Conservation (phyloP, 2,888 invertebrate genomes). For the Drosophila merina region DNA sequence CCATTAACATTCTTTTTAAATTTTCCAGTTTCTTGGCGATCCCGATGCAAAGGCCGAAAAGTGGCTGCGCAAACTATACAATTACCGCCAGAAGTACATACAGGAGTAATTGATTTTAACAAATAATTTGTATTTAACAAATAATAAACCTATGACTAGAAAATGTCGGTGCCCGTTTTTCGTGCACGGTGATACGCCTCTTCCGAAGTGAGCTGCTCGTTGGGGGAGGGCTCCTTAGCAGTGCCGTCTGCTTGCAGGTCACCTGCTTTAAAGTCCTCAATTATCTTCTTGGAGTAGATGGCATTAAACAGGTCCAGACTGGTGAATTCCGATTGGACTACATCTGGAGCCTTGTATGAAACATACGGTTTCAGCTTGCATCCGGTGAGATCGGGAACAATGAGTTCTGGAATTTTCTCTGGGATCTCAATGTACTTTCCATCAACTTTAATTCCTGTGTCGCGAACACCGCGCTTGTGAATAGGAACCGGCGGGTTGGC, state of each 20-base stretch:
- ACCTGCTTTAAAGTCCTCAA: slow-evolving; percentile 88
- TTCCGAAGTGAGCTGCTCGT: slow-evolving; percentile 89
- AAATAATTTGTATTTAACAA: slow-evolving; percentile 48
- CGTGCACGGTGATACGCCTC: slow-evolving; percentile 89
- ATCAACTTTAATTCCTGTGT: slow-evolving; percentile 86
- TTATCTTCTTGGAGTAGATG: slow-evolving; percentile 91
- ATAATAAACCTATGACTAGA: slow-evolving; percentile 82
- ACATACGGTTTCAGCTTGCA: slow-evolving; percentile 97
- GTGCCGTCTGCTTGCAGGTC: slow-evolving; percentile 89
- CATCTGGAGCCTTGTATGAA: slow-evolving; percentile 91
- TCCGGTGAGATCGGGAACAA: slow-evolving; percentile 94
- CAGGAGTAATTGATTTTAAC: slow-evolving; percentile 80
- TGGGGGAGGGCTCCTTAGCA: slow-evolving; percentile 88
- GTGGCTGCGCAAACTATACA: slow-evolving; percentile 89
- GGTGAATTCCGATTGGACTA: slow-evolving; percentile 92
- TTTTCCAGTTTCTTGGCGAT: slow-evolving; percentile 87
- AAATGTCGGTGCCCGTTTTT: slow-evolving; percentile 93
- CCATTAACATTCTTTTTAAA: background rate
- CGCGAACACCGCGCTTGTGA: slow-evolving; percentile 89
- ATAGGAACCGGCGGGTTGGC: slow-evolving; percentile 87
- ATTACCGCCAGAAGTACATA: slow-evolving; percentile 87
- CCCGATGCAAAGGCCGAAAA: slow-evolving; percentile 89
- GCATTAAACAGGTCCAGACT: slow-evolving; percentile 92
- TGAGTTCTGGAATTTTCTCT: slow-evolving; percentile 95
- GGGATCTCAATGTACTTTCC: slow-evolving; percentile 88